phyloP scores from a whole-genome alignment of 2,797 vertebrate genomes.

The Sternarchorhynchus goeldii region DNA sequence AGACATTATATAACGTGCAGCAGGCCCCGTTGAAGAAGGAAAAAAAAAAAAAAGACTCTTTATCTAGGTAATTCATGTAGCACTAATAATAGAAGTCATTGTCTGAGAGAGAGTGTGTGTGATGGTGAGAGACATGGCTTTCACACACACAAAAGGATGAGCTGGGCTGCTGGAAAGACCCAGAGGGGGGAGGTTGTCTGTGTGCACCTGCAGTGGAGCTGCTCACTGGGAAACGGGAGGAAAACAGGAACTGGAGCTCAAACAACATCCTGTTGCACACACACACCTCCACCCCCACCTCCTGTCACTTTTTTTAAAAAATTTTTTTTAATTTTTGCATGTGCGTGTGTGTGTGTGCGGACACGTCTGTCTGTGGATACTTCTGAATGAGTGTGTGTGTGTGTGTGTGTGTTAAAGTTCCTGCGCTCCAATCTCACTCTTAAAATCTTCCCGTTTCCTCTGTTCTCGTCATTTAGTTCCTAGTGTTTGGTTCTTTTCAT shows the following conservation, averaged over 20 bases:
- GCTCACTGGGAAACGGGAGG: conserved; percentile 66
- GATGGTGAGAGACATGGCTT: conserved; percentile 13
- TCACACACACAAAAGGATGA: conserved; percentile 43
- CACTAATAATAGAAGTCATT: conserved; percentile 22
- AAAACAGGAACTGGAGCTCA: conserved; percentile 74
- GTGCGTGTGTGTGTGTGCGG: conserved; percentile 54
- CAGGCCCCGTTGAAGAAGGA: not conserved
- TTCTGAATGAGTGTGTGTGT: conserved; percentile 43
- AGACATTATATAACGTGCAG: conserved; percentile 42
- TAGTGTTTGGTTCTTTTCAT: conserved; percentile 1
- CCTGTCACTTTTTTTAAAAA: not conserved
- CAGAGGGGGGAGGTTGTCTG: not conserved
- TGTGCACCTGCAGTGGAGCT: conserved; percentile 68
- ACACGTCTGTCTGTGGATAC: conserved; percentile 46
- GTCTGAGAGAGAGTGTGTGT: conserved; percentile 7
- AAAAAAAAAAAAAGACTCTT: not conserved
- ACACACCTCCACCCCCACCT: not conserved
- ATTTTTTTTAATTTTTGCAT: conserved; percentile 58
- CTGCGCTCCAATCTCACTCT: conserved; percentile 41
- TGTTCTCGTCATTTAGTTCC: conserved; percentile 22
- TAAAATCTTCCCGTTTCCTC: conserved; percentile 33
- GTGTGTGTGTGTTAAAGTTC: conserved; percentile 44
- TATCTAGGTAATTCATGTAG: conserved; percentile 4
- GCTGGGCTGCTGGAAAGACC: conserved; percentile 49
- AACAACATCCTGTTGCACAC: conserved; percentile 74